Evolutionary conservation across 2,113 vertebrate genomes (phyloP).

Genomic region (Callipepla californica): DNA sequence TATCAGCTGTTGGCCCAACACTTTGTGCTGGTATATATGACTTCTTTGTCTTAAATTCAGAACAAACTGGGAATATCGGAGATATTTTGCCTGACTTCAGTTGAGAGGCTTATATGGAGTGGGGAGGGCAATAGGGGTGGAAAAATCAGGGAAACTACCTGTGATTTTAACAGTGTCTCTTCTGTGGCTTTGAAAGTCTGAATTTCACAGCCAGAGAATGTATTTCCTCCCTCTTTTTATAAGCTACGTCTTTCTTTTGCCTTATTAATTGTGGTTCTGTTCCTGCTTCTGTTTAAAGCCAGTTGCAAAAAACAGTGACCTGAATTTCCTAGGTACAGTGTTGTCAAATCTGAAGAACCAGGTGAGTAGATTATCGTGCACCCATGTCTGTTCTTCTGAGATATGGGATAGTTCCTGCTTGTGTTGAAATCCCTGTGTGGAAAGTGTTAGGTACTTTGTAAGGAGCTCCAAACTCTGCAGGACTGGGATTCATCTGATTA

Average conservation of each 20-base stretch:
- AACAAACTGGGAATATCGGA: background rate
- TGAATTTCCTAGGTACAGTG: conserved; percentile 55
- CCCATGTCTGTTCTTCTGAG: conserved; percentile 24
- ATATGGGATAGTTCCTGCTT: conserved; percentile 26
- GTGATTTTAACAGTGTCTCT: conserved; percentile 60
- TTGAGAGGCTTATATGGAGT: background rate
- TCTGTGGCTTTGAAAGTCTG: conserved; percentile 65
- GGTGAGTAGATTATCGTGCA: conserved; percentile 48
- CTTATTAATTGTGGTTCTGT: conserved; percentile 57
- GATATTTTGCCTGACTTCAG: conserved; percentile 11
- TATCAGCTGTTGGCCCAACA: background rate
- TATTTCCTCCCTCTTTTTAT: conserved; percentile 65
- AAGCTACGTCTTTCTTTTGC: conserved; percentile 68
- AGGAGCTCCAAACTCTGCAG: conserved; percentile 23
- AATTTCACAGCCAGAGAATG: conserved; percentile 67
- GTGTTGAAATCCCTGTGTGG: conserved; percentile 40
- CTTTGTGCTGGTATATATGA: background rate
- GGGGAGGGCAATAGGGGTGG: background rate
- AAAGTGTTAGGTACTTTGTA: conserved; percentile 20
- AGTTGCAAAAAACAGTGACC: conserved; percentile 54
- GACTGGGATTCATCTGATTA: conserved; percentile 29
- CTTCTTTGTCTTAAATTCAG: conserved; percentile 1
- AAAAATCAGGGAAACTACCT: conserved; percentile 71
- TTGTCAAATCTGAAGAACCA: conserved; percentile 45
- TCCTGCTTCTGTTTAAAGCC: conserved; percentile 62